phyloP scores from a whole-genome alignment of 1,140 invertebrate genomes.

The Drosophila pruinosa region DNA sequence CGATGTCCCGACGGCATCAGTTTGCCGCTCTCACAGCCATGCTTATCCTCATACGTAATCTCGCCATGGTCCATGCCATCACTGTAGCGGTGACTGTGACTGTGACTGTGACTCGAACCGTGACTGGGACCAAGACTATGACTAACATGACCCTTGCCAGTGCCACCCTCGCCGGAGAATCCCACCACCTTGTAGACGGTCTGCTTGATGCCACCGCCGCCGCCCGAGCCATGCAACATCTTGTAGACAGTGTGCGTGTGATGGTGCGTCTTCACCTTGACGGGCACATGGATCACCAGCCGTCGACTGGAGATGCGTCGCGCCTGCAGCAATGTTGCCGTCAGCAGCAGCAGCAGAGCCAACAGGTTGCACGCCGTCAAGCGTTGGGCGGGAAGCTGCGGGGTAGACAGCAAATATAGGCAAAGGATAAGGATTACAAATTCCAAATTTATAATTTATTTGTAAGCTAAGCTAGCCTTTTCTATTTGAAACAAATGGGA shows the following conservation, averaged over 20 bases:
- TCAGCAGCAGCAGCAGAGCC: constrained; percentile 43
- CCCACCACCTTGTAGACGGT: constrained; percentile 70
- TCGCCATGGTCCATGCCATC: constrained; percentile 56
- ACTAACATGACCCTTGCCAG: constrained; percentile 18
- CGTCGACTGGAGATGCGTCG: constrained; percentile 59
- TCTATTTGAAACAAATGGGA: too few relatives aligned
- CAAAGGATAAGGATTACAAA: too few relatives aligned
- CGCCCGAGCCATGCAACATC: constrained; percentile 48
- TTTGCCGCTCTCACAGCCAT: constrained; percentile 69
- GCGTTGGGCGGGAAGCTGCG: constrained; percentile 3
- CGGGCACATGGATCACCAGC: constrained; percentile 75
- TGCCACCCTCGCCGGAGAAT: constrained; percentile 40
- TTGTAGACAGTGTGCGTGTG: constrained; percentile 79
- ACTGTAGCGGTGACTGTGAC: constrained; percentile 1
- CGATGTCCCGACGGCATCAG: constrained; percentile 50
- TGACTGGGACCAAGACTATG: constrained; percentile 7
- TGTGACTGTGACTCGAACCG: constrained; percentile 1
- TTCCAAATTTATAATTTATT: too few relatives aligned
- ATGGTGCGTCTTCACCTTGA: constrained; percentile 75
- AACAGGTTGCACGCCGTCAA: constrained; percentile 31
- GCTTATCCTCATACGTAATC: constrained; percentile 73
- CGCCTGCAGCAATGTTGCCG: constrained; percentile 47
- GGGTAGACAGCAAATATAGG: too few relatives aligned
- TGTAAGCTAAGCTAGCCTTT: too few relatives aligned
- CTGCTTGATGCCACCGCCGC: constrained; percentile 59